These are phyloP conservation scores for Chironomus riparius DNA, from an alignment of 2,888 invertebrate genomes.

Conservation along the genomic window DNA sequence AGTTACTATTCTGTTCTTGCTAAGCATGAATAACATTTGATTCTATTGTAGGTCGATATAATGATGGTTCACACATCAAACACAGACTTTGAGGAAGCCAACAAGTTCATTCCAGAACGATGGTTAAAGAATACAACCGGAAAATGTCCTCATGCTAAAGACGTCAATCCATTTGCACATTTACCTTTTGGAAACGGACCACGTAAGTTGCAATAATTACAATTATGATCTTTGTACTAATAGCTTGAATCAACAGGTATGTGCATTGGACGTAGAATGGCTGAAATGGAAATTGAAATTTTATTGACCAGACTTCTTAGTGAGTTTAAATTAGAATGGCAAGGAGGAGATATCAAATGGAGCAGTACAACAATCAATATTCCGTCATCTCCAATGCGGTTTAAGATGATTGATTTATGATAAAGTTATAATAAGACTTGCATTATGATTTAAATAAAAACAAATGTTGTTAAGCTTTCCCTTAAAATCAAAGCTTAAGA, in stretches of 20 bases:
- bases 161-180: slow-evolving; percentile 52
- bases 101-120: slow-evolving; percentile 57
- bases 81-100: slow-evolving; percentile 49
- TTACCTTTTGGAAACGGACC: slow-evolving; percentile 59
- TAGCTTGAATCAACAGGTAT: not conserved
- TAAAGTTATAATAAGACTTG: too few species aligned
- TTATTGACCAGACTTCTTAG: not conserved
- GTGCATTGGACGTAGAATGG: slow-evolving; percentile 5
- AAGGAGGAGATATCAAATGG: too few species aligned
- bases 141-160: slow-evolving; percentile 39
- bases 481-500: too few species aligned
- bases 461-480: too few species aligned
- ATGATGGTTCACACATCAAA: slow-evolving; percentile 62
- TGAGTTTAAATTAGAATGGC: not conserved
- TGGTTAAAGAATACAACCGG: slow-evolving; percentile 47
- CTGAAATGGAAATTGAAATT: slow-evolving; percentile 13
- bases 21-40: not conserved
- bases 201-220: slow-evolving; percentile 38
- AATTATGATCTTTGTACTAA: not conserved
- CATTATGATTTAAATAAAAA: too few species aligned
- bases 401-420: slow-evolving; percentile 35
- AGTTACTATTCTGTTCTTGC: slow-evolving; percentile 43
- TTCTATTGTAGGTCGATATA: slow-evolving; percentile 53
- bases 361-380: too few species aligned
- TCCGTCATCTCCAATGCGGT: too few species aligned